Conservation (phyloP, 1,140 invertebrate genomes). For the Conopomorpha cramerella region DNA sequence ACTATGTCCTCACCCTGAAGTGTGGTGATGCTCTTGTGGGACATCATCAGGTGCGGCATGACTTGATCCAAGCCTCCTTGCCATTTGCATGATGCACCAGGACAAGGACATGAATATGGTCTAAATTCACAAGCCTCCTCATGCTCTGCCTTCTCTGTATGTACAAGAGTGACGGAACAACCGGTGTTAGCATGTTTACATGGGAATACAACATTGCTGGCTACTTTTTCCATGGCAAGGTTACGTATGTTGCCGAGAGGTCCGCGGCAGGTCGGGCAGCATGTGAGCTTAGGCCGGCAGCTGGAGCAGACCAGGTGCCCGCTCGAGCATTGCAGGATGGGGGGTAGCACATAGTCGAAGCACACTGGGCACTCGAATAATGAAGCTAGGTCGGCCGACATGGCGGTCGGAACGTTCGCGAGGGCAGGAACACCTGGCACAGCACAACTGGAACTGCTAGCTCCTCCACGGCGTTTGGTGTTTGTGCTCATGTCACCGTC, state of each 20-base stretch:
- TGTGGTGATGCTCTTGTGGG: slow-evolving; percentile 99
- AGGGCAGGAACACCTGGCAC: slow-evolving; percentile 45
- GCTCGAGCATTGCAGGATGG: slow-evolving; percentile 88
- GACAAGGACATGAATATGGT: slow-evolving; percentile 97
- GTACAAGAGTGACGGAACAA: slow-evolving; percentile 88
- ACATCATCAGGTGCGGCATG: slow-evolving; percentile 96
- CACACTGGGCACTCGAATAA: slow-evolving; percentile 99
- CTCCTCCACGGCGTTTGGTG: slow-evolving; percentile 44
- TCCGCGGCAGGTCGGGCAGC: slow-evolving; percentile 97
- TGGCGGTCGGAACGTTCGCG: slow-evolving; percentile 58
- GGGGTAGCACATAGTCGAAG: slow-evolving; percentile 98
- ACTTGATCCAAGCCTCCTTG: slow-evolving; percentile 92
- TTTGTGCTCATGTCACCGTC: slow-evolving; percentile 57
- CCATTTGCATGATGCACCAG: slow-evolving; percentile 99
- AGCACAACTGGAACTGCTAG: slow-evolving; percentile 54
- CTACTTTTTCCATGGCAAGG: slow-evolving; percentile 99
- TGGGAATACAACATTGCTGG: slow-evolving; percentile 96
- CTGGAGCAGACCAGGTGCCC: slow-evolving; percentile 91
- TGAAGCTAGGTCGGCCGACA: slow-evolving; percentile 87
- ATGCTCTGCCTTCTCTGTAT: slow-evolving; percentile 97
- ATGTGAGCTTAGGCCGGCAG: slow-evolving; percentile 94
- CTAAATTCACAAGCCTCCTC: slow-evolving; percentile 98
- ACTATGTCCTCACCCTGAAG: slow-evolving; percentile 98
- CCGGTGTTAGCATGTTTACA: slow-evolving; percentile 98
- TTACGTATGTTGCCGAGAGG: slow-evolving; percentile 97